Base-by-base conservation (phyloP, 2,888 invertebrate genomes). In the Asteroscopus sphinx region DNA sequence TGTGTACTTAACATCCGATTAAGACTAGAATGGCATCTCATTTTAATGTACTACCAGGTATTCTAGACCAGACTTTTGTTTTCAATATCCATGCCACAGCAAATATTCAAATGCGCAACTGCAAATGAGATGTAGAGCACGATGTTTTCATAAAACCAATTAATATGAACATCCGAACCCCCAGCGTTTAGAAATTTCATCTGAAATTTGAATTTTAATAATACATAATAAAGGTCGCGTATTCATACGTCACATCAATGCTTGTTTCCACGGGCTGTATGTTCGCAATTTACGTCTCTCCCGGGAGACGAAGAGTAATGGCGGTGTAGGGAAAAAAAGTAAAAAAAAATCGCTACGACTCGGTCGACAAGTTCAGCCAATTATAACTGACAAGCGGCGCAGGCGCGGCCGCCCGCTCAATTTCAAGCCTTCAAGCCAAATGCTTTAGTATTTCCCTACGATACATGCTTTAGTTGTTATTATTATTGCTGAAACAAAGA, bases 361-460 rank as follows among this genome's bases (percentile, higher is more conserved):
- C 85, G 84, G 82, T 88, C 91, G 92, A 94, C 93, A 93, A 93
- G 93, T 91, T 93, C 92, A 92, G 91, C 93, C 94, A 94, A 94
- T 94, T 94, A 94, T 93, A 94, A 91, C 88, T 93, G 94, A 94
- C 93, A 91, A 88, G 90, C 87, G 83, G 83, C 88, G 88, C 89
- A 88, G 86, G 87, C 88, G 88, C 87, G 87, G 85, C 88, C 85
- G 87, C 82, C 79, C 80, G 86, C 81, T 87, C 87, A 89, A 88
- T 89, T 89, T 88, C 84, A 87, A 89, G 85, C 86, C 85, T 86
- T 82, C 86, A 80, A 80, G 78, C 70, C 72, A 73, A 68, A 70
- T 76, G 72, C 77, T 70, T 79, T 72, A 77, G 75, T 77, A 77
- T 71, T 75, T 76, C 47, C 63, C 66, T 66, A 67, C 61, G 63